Conservation (phyloP, 2,888 invertebrate genomes). For the Choristoneura rosaceana region DNA sequence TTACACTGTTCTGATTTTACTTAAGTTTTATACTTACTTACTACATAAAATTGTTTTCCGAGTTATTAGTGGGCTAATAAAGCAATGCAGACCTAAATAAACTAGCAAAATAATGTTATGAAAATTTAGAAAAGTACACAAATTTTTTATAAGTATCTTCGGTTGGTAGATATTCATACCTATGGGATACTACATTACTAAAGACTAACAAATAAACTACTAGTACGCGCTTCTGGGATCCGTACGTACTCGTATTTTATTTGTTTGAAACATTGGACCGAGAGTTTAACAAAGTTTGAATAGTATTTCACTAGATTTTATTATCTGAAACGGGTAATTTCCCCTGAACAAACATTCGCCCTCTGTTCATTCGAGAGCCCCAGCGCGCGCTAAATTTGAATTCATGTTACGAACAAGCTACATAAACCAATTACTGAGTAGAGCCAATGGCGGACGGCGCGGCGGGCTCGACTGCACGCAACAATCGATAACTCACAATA, state of each 20-base stretch:
- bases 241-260: slow-evolving; percentile 45
- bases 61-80: too few species aligned
- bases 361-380: slow-evolving; percentile 69
- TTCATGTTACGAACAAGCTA: slow-evolving; percentile 81
- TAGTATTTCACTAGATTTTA: slow-evolving; percentile 73
- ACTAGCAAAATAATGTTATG: too few species aligned
- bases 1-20: too few species aligned
- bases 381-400: slow-evolving; percentile 83
- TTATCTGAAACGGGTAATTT: slow-evolving; percentile 75
- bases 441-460: slow-evolving; percentile 77
- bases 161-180: neutral
- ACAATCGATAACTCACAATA: slow-evolving; percentile 85
- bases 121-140: too few species aligned
- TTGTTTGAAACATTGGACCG: slow-evolving; percentile 50
- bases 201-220: slow-evolving; percentile 6
- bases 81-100: too few species aligned
- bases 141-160: too few species aligned
- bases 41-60: too few species aligned
- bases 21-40: too few species aligned
- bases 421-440: slow-evolving; percentile 82
- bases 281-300: slow-evolving; percentile 64
- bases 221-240: neutral
- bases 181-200: neutral
- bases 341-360: slow-evolving; percentile 66
- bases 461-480: slow-evolving; percentile 55